Conservation (phyloP, 2,888 invertebrate species). For the Perizoma flavofasciatum region DNA sequence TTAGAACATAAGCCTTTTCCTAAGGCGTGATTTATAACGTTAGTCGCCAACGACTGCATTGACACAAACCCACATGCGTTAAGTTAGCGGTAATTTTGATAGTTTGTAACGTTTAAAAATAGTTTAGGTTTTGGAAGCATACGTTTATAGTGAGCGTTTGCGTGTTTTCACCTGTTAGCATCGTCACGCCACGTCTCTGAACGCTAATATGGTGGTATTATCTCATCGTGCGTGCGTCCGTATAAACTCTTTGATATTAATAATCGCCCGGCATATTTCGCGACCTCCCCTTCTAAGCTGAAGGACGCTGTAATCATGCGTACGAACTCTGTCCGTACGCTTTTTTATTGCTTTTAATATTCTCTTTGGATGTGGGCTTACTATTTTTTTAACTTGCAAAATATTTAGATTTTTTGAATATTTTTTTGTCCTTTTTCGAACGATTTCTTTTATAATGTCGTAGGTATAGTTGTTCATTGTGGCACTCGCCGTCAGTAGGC, state of each 20-base stretch:
- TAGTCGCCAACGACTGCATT: slow-evolving; percentile 65
- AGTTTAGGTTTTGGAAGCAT: slow-evolving; percentile 32
- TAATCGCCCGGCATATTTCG: slow-evolving; percentile 53
- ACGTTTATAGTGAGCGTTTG: slow-evolving; percentile 49
- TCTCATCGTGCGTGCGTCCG: slow-evolving; percentile 37
- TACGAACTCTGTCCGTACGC: slow-evolving; percentile 52
- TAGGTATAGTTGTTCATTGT: slow-evolving; percentile 43
- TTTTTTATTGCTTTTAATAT: slow-evolving; percentile 69
- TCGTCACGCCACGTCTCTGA: slow-evolving; percentile 56
- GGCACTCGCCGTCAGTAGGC: slow-evolving; percentile 29
- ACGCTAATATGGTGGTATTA: slow-evolving; percentile 45
- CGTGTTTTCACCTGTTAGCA: slow-evolving; percentile 42
- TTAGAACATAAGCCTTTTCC: slow-evolving; percentile 43
- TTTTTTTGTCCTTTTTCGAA: slow-evolving; percentile 58
- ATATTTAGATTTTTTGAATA: slow-evolving; percentile 53
- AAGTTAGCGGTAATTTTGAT: slow-evolving; percentile 56
- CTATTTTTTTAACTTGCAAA: slow-evolving; percentile 42
- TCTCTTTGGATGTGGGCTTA: slow-evolving; percentile 80
- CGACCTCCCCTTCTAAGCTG: slow-evolving; percentile 58
- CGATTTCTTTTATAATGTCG: slow-evolving; percentile 76
- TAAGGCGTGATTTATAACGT: slow-evolving; percentile 31
- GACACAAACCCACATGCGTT: slow-evolving; percentile 82
- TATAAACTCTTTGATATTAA: slow-evolving; percentile 49
- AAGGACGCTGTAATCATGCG: slow-evolving; percentile 54
- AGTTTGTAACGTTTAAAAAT: slow-evolving; percentile 41